A percentile compares a stretch with the other conserved stretches of the same genome.
Conservation (phyloP, 2,797 vertebrate species). For the Euthynnus affinis region DNA sequence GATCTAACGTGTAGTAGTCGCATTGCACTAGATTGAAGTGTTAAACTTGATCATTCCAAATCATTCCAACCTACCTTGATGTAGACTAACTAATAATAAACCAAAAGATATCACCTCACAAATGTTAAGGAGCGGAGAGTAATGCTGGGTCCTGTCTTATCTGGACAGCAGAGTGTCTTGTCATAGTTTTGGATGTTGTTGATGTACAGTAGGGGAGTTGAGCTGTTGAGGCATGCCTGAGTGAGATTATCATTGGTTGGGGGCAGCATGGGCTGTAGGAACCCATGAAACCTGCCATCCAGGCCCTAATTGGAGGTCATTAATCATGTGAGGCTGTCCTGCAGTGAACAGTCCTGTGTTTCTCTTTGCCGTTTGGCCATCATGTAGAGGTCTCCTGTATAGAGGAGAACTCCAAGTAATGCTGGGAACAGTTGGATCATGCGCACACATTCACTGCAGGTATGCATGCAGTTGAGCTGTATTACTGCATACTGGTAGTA, state of each 20-base stretch:
- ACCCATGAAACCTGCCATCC: conserved; percentile 84
- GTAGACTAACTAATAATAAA: conserved; percentile 15
- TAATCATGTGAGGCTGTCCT: conserved; percentile 85
- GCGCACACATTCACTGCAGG: conserved; percentile 25
- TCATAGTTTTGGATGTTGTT: conserved; percentile 74
- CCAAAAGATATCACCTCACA: conserved; percentile 15
- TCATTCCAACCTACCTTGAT: conserved; percentile 12
- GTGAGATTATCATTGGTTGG: conserved; percentile 79
- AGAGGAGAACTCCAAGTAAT: conserved; percentile 48
- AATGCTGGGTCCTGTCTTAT: conserved; percentile 10
- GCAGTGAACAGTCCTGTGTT: conserved; percentile 83
- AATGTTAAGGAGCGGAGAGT: conserved; percentile 32
- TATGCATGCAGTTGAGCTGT: conserved; percentile 10
- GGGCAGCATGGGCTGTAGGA: conserved; percentile 71
- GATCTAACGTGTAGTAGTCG: too few species aligned
- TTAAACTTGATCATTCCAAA: not conserved
- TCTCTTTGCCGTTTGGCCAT: conserved; percentile 74
- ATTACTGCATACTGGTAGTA: not conserved
- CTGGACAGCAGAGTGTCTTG: conserved; percentile 57
- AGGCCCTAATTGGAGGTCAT: conserved; percentile 86
- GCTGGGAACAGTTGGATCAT: conserved; percentile 51
- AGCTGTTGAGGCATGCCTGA: conserved; percentile 70
- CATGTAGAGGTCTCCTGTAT: conserved; percentile 55
- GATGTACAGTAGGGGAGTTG: conserved; percentile 59
- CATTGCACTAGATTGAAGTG: too few species aligned